A percentile compares a stretch with the other conserved stretches of the same genome.
Evolutionary conservation across 92 coral and sea anemone genomes (phyloP).

Genomic region (Palythoa grandiflora): DNA sequence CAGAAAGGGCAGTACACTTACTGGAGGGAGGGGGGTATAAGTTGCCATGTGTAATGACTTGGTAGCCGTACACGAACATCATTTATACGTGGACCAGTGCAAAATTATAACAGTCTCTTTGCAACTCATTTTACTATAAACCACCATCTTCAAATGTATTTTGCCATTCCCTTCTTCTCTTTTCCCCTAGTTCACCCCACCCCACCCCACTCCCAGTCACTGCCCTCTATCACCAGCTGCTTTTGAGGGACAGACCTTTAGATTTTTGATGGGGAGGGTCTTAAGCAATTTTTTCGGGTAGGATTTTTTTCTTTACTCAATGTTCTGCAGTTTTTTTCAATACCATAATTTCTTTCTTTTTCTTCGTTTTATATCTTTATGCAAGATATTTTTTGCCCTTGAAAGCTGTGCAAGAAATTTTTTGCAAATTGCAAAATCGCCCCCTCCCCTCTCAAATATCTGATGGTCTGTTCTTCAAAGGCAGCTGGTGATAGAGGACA

Average conservation of each 20-base stretch:
- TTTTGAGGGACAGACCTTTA: no score
- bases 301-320: no score
- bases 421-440: no score
- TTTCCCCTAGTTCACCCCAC: no score
- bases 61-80: slow-evolving; percentile 43
- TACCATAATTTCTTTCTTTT: no score
- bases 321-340: no score
- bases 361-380: neutral
- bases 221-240: no score
- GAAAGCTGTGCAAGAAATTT: slow-evolving; percentile 35
- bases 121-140: slow-evolving; percentile 43
- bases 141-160: slow-evolving; percentile 40
- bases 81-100: slow-evolving; percentile 38
- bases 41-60: slow-evolving; percentile 43
- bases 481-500: no score
- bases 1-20: slow-evolving; percentile 46
- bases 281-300: no score
- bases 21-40: slow-evolving; percentile 51
- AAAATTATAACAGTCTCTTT: slow-evolving; percentile 49
- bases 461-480: neutral
- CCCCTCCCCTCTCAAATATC: neutral
- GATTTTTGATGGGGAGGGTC: no score
- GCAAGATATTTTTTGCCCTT: slow-evolving; percentile 1
- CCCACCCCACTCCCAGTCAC: no score
- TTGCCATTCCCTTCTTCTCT: no score